phyloP scores from a whole-genome alignment of 2,888 invertebrate genomes.

The Cecidostiba fungosa region DNA sequence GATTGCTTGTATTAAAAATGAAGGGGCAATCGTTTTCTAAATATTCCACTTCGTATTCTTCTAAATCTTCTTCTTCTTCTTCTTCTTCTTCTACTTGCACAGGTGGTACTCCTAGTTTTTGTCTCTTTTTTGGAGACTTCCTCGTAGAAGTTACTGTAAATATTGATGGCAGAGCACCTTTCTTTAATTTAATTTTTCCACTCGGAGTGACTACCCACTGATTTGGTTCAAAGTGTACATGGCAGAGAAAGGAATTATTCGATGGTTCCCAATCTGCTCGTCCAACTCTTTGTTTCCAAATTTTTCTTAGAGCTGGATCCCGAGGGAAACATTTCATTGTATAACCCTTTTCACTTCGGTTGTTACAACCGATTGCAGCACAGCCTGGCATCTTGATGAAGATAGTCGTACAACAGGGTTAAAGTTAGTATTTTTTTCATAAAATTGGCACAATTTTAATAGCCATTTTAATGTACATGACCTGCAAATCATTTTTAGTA shows the following conservation, averaged over 20 bases:
- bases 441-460: conserved; percentile 20
- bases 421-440: neutral
- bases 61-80: conserved; percentile 64
- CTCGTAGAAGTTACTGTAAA: conserved; percentile 75
- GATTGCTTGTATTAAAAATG: conserved; percentile 54
- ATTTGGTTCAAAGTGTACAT: conserved; percentile 75
- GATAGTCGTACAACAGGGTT: neutral
- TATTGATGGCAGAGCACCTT: conserved; percentile 75
- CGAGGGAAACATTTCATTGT: conserved; percentile 79
- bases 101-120: conserved; percentile 62
- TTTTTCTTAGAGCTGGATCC: conserved; percentile 74
- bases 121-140: conserved; percentile 74
- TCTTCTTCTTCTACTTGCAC: too few species aligned
- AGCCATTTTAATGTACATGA: conserved; percentile 35
- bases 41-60: conserved; percentile 68
- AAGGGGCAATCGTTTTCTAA: conserved; percentile 67
- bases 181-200: conserved; percentile 74
- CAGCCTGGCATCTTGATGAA: conserved; percentile 76
- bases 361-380: conserved; percentile 78
- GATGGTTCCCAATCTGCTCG: conserved; percentile 78
- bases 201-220: conserved; percentile 73
- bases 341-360: conserved; percentile 78
- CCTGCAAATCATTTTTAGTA: neutral
- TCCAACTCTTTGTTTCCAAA: conserved; percentile 76
- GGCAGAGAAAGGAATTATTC: conserved; percentile 77